Base-by-base conservation (phyloP, 64 coral and sea anemone genomes). In the Stichodactyla helianthus region DNA sequence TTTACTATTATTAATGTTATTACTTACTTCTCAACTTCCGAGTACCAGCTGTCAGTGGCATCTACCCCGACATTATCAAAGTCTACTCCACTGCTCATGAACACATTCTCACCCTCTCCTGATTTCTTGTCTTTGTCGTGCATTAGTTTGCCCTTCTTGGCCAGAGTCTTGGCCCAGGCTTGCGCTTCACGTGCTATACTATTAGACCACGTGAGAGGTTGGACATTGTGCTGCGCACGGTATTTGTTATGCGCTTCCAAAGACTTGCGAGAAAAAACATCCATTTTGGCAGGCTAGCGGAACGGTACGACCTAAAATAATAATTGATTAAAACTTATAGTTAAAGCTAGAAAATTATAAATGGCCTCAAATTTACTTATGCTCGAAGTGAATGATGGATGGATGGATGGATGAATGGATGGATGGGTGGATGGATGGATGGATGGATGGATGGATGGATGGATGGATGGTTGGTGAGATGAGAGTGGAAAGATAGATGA, bases 41-140 rank as follows among this genome's bases (percentile, higher is more conserved):
- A 84, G 50, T 98, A 98, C 95, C 95, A 98, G 17, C 19, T 88
- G 53, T 92, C 77, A 0, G 80, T 82, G 6, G 95, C 95, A 25
- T 94, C 87, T 59, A 74, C 82, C 27, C 86, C 95, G 4, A 91
- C 89, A 20, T 22, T 51, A 51, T 97, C 95, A 65, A 94, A 88
- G 31, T 88, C 20, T 35, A 54, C 89, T 77, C 85, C 83, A 58
- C 86, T 92, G 16, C 83, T 68, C 84, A 92, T 87, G 25, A 87
- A 89, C 0, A 96, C 71, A 81, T 96, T 96, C 67, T 96, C 94
- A 0, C 94, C 94, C 3, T 68, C 79, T 71, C 76, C 53, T 58
- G 88, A 82, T 64, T 89, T 51, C 10, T 71, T 8, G 31, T 84
- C 62, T 12, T 88, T 23, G 77, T 80, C 88, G 25, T 96, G 94